Base-by-base conservation (phyloP, 2,888 invertebrate genomes). In the Willowsia nigromaculata region DNA sequence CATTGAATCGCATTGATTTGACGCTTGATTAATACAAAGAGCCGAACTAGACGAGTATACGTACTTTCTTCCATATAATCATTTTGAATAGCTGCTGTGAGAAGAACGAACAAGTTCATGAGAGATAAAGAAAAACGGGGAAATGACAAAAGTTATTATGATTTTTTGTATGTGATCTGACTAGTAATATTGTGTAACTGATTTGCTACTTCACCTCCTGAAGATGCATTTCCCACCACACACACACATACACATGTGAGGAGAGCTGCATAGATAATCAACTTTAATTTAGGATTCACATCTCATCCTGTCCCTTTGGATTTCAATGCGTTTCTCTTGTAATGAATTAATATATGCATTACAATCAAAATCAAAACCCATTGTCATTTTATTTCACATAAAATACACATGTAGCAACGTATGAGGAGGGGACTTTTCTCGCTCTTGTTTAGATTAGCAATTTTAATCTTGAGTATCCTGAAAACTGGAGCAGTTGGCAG, bases 91-190 rank as follows among this genome's bases (percentile, higher is more conserved):
- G 37, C 37, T 37, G 13, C 37, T 37, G 68, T 68, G 74, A 74
- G 47, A 47, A 47, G 47, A 5, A 47, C 27, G 13, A 47, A 43
- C 33, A 1, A 62, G 6, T 7, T 22, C 22, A 9, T 25, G 71
- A 43, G 40, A 71, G 25, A 22, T 0, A 71, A 37, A 15, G 71
- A 68, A 7, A 40, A 30, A 76, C 62, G 82, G 56, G 47, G 43
- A 74, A 87, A 87, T 82, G 87, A 82, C 87, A 87, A 82, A 87
- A 87, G 82, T 87, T 81, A 82, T 82, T 59, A 74, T 68, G 65
- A 68, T 25, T 82, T 68, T 65, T 43, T 43, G 50, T 83, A 71
- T 83, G 83, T 83, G 83, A 68, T n/a, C 56, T 22, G 83, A 83
- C 68, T 83, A n/a, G 22, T 50, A 68, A 83, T 83, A 65, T 22